Conservation (phyloP, 2,888 invertebrate genomes). For the Drosophila neotestacea region DNA sequence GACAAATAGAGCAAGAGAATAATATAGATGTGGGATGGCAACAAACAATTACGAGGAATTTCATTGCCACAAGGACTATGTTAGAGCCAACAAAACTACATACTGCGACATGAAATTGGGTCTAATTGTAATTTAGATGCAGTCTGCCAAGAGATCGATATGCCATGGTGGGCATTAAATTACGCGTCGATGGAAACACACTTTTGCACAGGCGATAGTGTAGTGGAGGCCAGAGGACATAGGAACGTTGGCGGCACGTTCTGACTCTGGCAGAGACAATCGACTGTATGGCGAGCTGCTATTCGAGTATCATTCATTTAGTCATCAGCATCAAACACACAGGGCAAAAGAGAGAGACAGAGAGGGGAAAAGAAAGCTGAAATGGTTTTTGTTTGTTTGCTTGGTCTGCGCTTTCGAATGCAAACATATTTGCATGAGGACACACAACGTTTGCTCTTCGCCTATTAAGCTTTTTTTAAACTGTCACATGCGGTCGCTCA, state of each 20-base stretch:
- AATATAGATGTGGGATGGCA: neutral
- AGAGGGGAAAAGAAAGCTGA: neutral
- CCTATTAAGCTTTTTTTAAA: constrained; percentile 74
- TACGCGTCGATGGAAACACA: constrained; percentile 47
- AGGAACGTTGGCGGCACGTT: constrained; percentile 20
- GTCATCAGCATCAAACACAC: constrained; percentile 42
- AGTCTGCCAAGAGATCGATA: constrained; percentile 58
- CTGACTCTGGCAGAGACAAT: constrained; percentile 39
- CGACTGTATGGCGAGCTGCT: constrained; percentile 43
- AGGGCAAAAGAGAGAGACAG: neutral
- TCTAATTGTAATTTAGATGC: constrained; percentile 75
- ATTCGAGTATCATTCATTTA: constrained; percentile 60
- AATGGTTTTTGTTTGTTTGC: constrained; percentile 53
- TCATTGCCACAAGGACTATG: constrained; percentile 53
- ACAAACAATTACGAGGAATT: constrained; percentile 71
- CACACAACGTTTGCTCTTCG: constrained; percentile 39
- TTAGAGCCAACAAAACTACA: constrained; percentile 22
- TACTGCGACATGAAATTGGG: constrained; percentile 40
- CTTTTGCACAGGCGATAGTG: constrained; percentile 11
- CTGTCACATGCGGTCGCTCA: constrained; percentile 41
- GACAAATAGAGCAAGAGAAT: neutral
- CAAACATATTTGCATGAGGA: constrained; percentile 56
- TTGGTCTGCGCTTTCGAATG: constrained; percentile 56
- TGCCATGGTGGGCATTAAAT: constrained; percentile 47
- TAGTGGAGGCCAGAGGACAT: neutral